Conservation (phyloP, 2,888 invertebrate species). For the Orthosia incerta region DNA sequence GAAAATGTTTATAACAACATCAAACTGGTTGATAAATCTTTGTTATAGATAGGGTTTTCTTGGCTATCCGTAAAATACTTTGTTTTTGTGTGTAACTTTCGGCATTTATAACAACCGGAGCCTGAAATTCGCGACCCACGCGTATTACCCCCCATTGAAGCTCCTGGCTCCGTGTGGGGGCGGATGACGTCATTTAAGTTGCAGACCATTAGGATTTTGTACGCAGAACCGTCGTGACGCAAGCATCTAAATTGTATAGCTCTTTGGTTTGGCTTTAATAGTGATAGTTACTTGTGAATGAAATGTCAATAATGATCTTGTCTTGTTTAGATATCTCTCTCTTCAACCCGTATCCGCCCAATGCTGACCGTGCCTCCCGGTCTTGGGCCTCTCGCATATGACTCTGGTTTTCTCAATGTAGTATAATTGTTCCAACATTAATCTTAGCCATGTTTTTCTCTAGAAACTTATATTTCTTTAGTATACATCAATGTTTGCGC, state of each 20-base stretch:
- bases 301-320: conserved; percentile 17
- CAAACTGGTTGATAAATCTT: conserved; percentile 23
- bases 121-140: conserved; percentile 65
- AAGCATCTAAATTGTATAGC: conserved; percentile 60
- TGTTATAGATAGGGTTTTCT: conserved; percentile 6
- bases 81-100: conserved; percentile 52
- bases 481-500: conserved; percentile 2
- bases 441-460: not conserved
- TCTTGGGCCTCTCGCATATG: not conserved
- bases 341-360: not conserved
- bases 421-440: conserved; percentile 1
- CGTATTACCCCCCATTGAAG: conserved; percentile 62
- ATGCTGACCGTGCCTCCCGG: not conserved
- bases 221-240: conserved; percentile 56
- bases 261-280: conserved; percentile 21
- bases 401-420: not conserved
- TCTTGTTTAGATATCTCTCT: not conserved
- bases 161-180: conserved; percentile 67
- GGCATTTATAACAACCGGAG: conserved; percentile 55
- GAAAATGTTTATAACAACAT: conserved; percentile 34
- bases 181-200: conserved; percentile 74
- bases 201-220: conserved; percentile 66
- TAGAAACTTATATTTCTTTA: conserved; percentile 10
- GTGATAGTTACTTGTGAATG: conserved; percentile 9
- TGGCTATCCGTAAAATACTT: conserved; percentile 10